Evolutionary conservation across 2,797 vertebrate genomes (phyloP), one percentile per base, ranked within the genome.

Genomic region (Peromyscus eremicus): DNA sequence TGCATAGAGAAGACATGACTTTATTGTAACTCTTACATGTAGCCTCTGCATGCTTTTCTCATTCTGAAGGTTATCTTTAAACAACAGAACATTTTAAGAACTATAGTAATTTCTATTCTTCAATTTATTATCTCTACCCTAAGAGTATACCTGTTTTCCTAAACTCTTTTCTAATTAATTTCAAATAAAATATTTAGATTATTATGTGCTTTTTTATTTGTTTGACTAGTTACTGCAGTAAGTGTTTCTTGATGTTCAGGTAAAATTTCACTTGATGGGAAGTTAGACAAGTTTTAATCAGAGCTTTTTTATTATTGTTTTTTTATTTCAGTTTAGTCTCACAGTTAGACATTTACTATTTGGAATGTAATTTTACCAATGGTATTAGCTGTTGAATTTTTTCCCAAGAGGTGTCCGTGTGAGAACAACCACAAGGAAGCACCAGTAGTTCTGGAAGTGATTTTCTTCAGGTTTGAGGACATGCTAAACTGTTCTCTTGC

Each of bases 111-210:
- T 97, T 93, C 3, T 95, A 23, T 94, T 93, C 2, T 23, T 17
- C 14, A 95, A 70, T 80, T 94, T 73, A 87, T 46, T 86, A 34
- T 71, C 70, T 97, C 5, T 92, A 43, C 43, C 86, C 94, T 3
- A 92, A 66, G 46, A 96, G 29, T 73, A 29, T 11, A 46, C 27
- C 12, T 96, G 29, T 89, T 95, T 83, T 32, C 12, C 1, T 94
- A 94, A 97, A 96, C 68, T 94, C 17, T 77, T 96, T 97, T 91
- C 55, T 93, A 86, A 29, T 21, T 76, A 9, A 89, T 96, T 93
- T 97, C 52, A 92, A 81, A 82, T 85, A 89, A 76, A 90, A 60
- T 95, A 43, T 89, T 79, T 88, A 80, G 32, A 80, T 89, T 86
- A n/a, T 79, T 91, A 43, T 89, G 75, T 86, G 32, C 84, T 86